A percentile compares a stretch with the other conserved stretches of the same genome.
These are phyloP conservation scores for Popillia japonica DNA, from an alignment of 1,140 invertebrate genomes.

Conservation along the genomic window DNA sequence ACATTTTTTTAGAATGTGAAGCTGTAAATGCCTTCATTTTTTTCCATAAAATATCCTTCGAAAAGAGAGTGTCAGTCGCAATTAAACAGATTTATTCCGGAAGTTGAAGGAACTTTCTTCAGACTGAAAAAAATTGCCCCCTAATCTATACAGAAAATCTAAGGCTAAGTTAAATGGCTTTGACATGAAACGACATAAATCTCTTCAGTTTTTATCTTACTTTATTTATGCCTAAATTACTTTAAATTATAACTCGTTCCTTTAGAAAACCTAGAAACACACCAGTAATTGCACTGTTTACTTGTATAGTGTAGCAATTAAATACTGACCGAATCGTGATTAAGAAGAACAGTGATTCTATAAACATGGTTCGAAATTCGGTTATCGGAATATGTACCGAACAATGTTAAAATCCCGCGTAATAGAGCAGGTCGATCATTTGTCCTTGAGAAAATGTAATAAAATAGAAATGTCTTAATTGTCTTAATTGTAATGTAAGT, in stretches of 20 bases:
- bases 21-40: background rate
- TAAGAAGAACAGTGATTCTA: no score
- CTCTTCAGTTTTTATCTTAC: conserved; percentile 7
- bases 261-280: background rate
- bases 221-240: conserved; percentile 5
- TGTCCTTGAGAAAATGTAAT: no score
- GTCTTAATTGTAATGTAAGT: no score
- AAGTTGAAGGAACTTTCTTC: conserved; percentile 19
- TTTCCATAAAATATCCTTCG: conserved; percentile 25
- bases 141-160: conserved; percentile 26
- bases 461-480: no score
- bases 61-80: background rate
- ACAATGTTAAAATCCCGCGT: no score
- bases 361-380: no score
- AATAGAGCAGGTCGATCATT: no score
- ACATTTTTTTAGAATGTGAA: background rate
- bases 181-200: background rate
- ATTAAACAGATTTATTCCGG: conserved; percentile 28
- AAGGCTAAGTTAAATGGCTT: conserved; percentile 17
- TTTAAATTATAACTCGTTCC: conserved; percentile 4
- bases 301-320: background rate
- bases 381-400: no score
- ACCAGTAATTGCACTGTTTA: background rate
- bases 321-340: no score
- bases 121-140: conserved; percentile 11